These are phyloP conservation scores for Amphiduros pacificus DNA, from an alignment of 2,888 invertebrate genomes.

Conservation along the genomic window DNA sequence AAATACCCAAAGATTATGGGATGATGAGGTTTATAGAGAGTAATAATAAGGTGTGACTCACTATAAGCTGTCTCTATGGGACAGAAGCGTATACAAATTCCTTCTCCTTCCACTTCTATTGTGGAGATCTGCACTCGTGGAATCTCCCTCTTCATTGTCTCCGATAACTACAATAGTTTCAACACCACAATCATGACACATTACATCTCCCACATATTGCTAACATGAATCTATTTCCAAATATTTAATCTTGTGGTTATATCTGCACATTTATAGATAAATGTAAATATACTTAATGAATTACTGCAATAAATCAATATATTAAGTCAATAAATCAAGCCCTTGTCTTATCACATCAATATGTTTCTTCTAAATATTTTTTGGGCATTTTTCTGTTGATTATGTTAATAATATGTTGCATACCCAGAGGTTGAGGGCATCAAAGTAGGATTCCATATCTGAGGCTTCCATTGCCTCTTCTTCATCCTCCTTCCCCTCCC, in stretches of 20 bases:
- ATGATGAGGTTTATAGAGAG: background rate
- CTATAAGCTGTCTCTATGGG: constrained; percentile 71
- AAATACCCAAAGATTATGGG: too few species aligned
- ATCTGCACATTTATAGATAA: too few species aligned
- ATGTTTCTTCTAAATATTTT: too few species aligned
- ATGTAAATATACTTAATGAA: too few species aligned
- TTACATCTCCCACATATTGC: too few species aligned
- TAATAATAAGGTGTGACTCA: constrained; percentile 33
- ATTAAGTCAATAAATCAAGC: too few species aligned
- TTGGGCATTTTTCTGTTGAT: too few species aligned
- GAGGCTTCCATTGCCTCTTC: background rate
- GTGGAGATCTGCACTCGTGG: constrained; percentile 82
- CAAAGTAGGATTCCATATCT: constrained; percentile 40
- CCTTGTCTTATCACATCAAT: too few species aligned
- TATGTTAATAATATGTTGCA: too few species aligned
- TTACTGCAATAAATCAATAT: too few species aligned
- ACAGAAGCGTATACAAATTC: constrained; percentile 82
- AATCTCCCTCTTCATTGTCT: constrained; percentile 83
- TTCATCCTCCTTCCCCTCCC: background rate
- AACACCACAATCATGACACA: too few species aligned
- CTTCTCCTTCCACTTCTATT: constrained; percentile 81
- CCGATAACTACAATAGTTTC: constrained; percentile 74
- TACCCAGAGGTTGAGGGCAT: constrained; percentile 57
- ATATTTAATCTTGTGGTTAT: background rate
- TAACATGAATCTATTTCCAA: too few species aligned